These are phyloP conservation scores for Danio kyathit DNA, from an alignment of 2,797 vertebrate genomes.

Conservation along the genomic window DNA sequence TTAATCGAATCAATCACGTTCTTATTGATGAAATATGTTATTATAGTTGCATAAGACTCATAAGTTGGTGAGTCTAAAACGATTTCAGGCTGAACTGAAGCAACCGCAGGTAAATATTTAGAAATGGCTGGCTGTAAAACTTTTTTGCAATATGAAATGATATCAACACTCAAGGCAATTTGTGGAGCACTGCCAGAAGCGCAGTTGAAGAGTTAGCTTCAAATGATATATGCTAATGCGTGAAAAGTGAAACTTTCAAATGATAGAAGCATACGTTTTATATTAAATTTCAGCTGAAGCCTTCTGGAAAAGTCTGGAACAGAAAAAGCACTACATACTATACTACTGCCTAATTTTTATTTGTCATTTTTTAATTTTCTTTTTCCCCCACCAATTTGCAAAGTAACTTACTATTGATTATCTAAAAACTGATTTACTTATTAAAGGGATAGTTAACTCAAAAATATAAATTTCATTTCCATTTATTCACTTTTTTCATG, in stretches of 20 bases:
- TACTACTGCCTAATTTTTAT: too few species aligned
- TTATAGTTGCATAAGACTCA: too few species aligned
- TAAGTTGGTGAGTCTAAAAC: background rate
- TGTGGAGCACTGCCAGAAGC: background rate
- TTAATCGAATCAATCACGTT: too few species aligned
- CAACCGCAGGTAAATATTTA: background rate
- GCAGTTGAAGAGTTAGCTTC: background rate
- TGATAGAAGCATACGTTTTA: background rate
- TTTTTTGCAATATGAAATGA: background rate
- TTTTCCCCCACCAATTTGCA: too few species aligned
- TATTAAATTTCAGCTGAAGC: background rate
- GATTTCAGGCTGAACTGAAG: conserved; percentile 2
- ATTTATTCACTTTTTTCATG: background rate
- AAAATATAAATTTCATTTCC: background rate
- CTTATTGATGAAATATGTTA: too few species aligned
- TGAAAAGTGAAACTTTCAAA: background rate
- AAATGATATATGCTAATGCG: background rate
- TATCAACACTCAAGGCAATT: conserved; percentile 7
- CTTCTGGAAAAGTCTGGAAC: background rate
- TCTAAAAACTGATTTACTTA: too few species aligned
- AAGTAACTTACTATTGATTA: too few species aligned
- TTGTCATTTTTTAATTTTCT: too few species aligned
- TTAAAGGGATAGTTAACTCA: background rate
- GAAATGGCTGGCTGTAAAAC: background rate
- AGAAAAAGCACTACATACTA: too few species aligned